Conservation (phyloP, 1,140 invertebrate species). For the Brachionus calyciflorus region DNA sequence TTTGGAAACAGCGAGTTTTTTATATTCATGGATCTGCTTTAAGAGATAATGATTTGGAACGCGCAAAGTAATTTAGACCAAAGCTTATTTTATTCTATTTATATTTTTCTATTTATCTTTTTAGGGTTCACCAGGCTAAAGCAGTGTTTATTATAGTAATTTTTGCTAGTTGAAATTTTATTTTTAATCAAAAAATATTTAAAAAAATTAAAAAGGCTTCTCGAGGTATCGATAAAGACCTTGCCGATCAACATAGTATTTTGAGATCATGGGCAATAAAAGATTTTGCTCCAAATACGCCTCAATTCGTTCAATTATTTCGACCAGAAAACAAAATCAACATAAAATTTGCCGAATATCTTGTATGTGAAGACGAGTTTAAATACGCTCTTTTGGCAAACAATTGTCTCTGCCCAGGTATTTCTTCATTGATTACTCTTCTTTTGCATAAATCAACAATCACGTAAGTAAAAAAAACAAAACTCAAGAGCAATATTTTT, state of each 20-base stretch:
- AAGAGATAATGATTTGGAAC: slow-evolving; percentile 41
- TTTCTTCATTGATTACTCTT: slow-evolving; percentile 27
- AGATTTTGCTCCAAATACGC: slow-evolving; percentile 44
- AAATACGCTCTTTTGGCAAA: slow-evolving; percentile 46
- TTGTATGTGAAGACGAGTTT: slow-evolving; percentile 46
- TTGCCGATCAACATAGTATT: slow-evolving; percentile 44
- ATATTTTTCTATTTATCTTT: too few relatives aligned
- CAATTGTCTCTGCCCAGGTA: slow-evolving; percentile 44
- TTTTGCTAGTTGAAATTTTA: too few relatives aligned
- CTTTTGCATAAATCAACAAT: slow-evolving; percentile 42
- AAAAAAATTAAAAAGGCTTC: neutral
- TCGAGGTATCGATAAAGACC: slow-evolving; percentile 42
- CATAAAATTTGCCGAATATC: slow-evolving; percentile 40
- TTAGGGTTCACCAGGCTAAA: slow-evolving; percentile 37
- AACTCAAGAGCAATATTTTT: too few relatives aligned
- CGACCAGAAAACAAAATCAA: slow-evolving; percentile 38
- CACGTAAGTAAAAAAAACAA: too few relatives aligned
- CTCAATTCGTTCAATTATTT: slow-evolving; percentile 46
- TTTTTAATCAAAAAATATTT: neutral
- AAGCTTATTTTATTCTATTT: neutral
- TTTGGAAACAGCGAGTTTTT: slow-evolving; percentile 39
- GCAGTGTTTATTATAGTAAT: slow-evolving; percentile 43
- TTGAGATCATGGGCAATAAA: slow-evolving; percentile 44
- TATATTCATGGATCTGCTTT: slow-evolving; percentile 44
- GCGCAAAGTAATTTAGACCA: slow-evolving; percentile 1